These are phyloP conservation scores for Papilio glaucus DNA, from an alignment of 1,140 invertebrate genomes.

Conservation along the genomic window DNA sequence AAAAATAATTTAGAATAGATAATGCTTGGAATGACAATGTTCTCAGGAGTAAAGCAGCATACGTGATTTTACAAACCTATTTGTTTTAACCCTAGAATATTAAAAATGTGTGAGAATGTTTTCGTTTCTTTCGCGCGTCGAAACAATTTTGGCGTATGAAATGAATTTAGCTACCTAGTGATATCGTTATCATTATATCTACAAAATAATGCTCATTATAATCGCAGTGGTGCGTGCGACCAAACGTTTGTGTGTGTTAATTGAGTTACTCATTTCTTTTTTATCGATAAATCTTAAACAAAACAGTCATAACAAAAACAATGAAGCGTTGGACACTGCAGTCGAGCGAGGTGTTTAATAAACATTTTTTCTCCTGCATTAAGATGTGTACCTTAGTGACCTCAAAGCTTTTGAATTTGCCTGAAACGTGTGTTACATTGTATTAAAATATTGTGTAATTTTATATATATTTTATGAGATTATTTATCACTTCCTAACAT, in stretches of 20 bases:
- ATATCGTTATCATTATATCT: constrained; percentile 79
- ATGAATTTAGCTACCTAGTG: constrained; percentile 66
- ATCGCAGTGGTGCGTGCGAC: constrained; percentile 59
- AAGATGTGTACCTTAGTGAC: too few relatives aligned
- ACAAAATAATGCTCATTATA: constrained; percentile 69
- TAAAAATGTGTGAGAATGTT: too few relatives aligned
- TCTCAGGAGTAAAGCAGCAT: background rate
- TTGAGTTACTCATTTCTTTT: constrained; percentile 37
- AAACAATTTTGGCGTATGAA: constrained; percentile 38
- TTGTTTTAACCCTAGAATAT: background rate
- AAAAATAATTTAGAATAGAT: background rate
- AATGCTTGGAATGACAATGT: background rate
- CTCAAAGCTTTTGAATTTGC: background rate
- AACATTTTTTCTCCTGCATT: constrained; percentile 13
- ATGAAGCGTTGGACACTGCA: constrained; percentile 34
- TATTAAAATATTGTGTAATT: constrained; percentile 12
- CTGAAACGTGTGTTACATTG: constrained; percentile 22
- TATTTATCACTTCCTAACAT: background rate
- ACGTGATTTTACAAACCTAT: background rate
- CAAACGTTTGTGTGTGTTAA: constrained; percentile 61
- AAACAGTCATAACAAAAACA: constrained; percentile 23
- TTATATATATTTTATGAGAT: too few relatives aligned
- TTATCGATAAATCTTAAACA: constrained; percentile 5
- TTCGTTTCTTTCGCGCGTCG: background rate
- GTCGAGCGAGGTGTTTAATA: constrained; percentile 30